Evolutionary conservation across 2,888 invertebrate species (phyloP).

Genomic region (Lycophotia porphyrea): DNA sequence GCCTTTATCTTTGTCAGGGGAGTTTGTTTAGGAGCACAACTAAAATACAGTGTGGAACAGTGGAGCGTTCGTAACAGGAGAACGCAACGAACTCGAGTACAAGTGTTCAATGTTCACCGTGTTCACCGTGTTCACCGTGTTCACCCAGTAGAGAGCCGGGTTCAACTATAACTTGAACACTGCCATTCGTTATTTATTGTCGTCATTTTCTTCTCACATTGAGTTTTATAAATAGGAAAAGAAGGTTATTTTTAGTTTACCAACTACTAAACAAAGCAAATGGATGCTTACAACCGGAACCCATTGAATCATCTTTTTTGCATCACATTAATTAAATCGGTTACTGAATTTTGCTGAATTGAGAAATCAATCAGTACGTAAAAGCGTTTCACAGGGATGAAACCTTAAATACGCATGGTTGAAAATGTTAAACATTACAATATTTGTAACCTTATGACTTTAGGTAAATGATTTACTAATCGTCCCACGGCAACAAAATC

Average conservation of each 20-base stretch:
- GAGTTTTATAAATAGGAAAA: not conserved
- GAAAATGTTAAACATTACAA: not conserved
- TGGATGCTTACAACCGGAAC: not conserved
- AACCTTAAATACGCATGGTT: not conserved
- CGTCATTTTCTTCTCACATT: not conserved
- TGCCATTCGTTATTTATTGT: constrained; percentile 19
- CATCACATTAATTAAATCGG: not conserved
- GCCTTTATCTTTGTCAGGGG: constrained; percentile 56
- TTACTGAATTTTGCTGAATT: not conserved
- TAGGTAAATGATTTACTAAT: not conserved
- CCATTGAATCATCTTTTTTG: not conserved
- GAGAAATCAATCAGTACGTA: not conserved
- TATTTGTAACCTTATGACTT: not conserved
- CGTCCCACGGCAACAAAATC: not conserved
- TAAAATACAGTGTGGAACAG: constrained; percentile 58
- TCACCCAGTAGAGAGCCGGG: constrained; percentile 18
- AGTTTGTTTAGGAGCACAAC: constrained; percentile 65
- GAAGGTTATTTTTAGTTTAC: not conserved
- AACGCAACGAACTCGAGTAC: constrained; percentile 27
- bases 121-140: too few species aligned
- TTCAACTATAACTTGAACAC: constrained; percentile 29
- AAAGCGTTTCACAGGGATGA: not conserved
- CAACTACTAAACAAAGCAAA: not conserved
- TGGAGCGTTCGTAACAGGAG: constrained; percentile 34
- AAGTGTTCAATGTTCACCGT: constrained; percentile 18